These are phyloP conservation scores for Rhynchomys soricoides DNA, from an alignment of 2,113 vertebrate genomes.

Conservation along the genomic window DNA sequence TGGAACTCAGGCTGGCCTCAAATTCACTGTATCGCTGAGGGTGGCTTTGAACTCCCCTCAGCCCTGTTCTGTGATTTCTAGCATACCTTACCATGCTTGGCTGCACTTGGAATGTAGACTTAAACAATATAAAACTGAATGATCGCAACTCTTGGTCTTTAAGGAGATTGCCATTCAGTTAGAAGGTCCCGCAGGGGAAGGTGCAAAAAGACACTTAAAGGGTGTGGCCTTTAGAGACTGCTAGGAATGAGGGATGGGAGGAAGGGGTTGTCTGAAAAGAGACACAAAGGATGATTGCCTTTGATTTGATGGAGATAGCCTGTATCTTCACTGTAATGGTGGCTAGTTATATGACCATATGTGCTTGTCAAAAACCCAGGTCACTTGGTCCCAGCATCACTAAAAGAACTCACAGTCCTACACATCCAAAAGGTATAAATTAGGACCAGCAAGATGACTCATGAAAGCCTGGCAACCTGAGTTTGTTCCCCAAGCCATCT, in stretches of 20 bases:
- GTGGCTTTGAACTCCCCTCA: background rate
- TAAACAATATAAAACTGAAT: conserved; percentile 42
- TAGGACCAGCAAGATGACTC: background rate
- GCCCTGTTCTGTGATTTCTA: background rate
- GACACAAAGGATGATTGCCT: background rate
- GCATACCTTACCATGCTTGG: background rate
- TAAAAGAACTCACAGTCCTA: background rate
- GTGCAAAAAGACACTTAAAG: conserved; percentile 27
- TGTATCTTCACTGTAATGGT: background rate
- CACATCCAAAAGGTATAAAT: background rate
- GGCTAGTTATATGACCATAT: background rate
- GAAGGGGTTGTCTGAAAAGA: background rate
- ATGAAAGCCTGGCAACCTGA: background rate
- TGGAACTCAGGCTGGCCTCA: background rate
- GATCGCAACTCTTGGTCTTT: background rate
- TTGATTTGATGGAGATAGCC: background rate
- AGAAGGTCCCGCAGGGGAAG: background rate
- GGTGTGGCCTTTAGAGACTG: background rate
- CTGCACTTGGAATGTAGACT: conserved; percentile 16
- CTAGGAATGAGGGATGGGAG: background rate
- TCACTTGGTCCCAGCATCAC: background rate
- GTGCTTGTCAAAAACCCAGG: background rate
- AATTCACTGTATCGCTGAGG: background rate
- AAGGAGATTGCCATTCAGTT: background rate
- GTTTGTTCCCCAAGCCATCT: background rate